phyloP scores from a whole-genome alignment of 2,113 vertebrate species.

The Noctilio leporinus region DNA sequence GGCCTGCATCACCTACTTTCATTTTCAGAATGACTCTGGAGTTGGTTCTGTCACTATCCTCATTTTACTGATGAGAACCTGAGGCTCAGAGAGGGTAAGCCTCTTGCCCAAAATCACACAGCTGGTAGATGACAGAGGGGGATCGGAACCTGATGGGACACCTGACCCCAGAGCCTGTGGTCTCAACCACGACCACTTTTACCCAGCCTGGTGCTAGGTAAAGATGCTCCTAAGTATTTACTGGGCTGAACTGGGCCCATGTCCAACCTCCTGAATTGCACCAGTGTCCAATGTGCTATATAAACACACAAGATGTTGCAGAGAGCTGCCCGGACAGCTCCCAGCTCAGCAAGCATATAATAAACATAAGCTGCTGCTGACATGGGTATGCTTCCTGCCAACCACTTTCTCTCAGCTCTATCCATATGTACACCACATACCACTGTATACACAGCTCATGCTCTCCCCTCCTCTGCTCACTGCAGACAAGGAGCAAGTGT shows the following conservation, averaged over 20 bases:
- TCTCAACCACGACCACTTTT: background rate
- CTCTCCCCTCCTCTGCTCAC: background rate
- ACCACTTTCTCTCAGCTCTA: background rate
- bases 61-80: background rate
- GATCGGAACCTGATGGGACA: background rate
- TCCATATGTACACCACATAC: background rate
- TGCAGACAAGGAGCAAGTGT: background rate
- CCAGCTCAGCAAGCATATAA: background rate
- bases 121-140: background rate
- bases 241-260: background rate
- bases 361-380: background rate
- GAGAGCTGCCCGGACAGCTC: background rate
- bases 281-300: background rate
- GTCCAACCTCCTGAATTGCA: background rate
- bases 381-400: background rate
- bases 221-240: background rate
- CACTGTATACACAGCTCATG: fast-evolving
- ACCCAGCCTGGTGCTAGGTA: background rate
- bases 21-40: background rate
- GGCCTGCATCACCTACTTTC: background rate
- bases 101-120: background rate
- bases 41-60: background rate
- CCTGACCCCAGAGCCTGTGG: background rate
- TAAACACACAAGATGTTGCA: background rate
- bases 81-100: background rate